phyloP scores from a whole-genome alignment of 2,888 invertebrate genomes.

The Taenaris catops region DNA sequence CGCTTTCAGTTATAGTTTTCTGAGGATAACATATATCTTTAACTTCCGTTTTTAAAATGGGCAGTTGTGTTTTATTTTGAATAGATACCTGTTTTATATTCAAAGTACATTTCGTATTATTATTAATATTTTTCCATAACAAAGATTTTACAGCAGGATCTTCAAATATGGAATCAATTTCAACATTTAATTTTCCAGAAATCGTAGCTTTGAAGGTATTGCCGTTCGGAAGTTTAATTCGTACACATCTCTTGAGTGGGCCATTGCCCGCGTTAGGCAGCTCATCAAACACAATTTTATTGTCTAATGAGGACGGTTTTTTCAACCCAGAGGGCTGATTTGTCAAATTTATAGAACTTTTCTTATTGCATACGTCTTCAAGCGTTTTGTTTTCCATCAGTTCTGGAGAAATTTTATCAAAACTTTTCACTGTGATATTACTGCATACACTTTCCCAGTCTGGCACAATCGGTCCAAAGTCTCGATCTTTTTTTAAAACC shows the following conservation, averaged over 20 bases:
- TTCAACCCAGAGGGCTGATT: no score
- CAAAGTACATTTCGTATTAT: conserved; percentile 41
- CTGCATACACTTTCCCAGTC: no score
- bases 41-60: conserved; percentile 31
- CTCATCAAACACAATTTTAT: conserved; percentile 36
- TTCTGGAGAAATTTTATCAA: no score
- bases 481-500: no score
- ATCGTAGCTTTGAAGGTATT: conserved; percentile 53
- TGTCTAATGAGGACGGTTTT: no score
- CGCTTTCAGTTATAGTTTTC: conserved; percentile 26
- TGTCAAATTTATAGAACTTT: no score
- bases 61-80: conserved; percentile 23
- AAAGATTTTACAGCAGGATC: conserved; percentile 42
- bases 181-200: conserved; percentile 39
- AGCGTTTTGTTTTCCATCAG: no score
- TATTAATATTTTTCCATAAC: conserved; percentile 35
- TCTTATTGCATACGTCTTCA: no score
- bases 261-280: conserved; percentile 30
- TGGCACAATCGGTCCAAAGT: no score
- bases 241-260: conserved; percentile 38
- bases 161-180: conserved; percentile 44
- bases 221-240: conserved; percentile 50
- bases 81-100: conserved; percentile 46
- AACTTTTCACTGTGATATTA: no score
- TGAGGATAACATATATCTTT: conserved; percentile 28